Base-by-base conservation (phyloP, 2,888 invertebrate species). In the Ormia ochracea region DNA sequence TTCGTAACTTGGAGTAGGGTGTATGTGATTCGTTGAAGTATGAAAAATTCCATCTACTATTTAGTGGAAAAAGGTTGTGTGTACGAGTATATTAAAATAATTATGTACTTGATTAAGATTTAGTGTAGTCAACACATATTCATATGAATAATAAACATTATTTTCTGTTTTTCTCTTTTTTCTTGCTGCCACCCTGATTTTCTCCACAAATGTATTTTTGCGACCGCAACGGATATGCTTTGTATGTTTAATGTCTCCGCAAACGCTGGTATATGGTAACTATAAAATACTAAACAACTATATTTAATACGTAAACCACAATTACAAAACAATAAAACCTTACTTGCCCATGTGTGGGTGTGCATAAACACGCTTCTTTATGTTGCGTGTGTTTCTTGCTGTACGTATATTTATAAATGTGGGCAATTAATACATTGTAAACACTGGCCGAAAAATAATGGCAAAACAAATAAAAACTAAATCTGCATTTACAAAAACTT, bases 381-480 rank as follows among this genome's bases (percentile, higher is more conserved):
- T 66, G 41, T 17, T n/a, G 41, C 45, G n/a, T 54, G 28, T 9
- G 28, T 45, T 36, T 66, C 58, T 56, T 63, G 28, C 10, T 68
- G 14, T 52, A n/a, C 68, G 26, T 61, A 59, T 56, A 61, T 61
- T 69, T 63, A 72, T 78, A 72, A 66, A 72, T 78, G 77, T 59
- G 58, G 52, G 52, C 73, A 73, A 78, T 73, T 78, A 73, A 78
- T 66, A 73, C 66, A 78, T 73, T 73, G 72, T 78, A 66, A 66
- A 78, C 73, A 78, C 41, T 66, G 73, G 65, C 31, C 17, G 48
- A 45, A 72, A 66, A 50, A 45, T 59, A 69, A 54, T 50, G 65
- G 59, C 31, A 65, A 52, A 31, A 78, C 56, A 70, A 70, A 59
- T 12, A 68, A 26, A 12, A 48, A 31, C 12, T 14, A 63, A 63